Evolutionary conservation across 92 coral and sea anemone genomes (phyloP).

Genomic region (Zoanthus solanderi): DNA sequence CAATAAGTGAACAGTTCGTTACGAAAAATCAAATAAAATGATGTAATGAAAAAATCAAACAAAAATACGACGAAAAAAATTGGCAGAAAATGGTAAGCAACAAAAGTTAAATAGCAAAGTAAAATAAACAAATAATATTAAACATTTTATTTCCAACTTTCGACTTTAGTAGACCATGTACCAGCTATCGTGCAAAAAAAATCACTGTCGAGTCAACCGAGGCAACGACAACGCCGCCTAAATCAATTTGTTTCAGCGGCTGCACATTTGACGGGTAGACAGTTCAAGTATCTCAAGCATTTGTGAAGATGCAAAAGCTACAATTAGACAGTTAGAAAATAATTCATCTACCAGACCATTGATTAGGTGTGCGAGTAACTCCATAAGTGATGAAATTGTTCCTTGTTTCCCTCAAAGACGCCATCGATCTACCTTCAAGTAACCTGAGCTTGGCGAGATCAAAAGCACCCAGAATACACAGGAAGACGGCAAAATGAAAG

Average conservation of each 20-base stretch:
- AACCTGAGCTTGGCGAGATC: constrained; percentile 13
- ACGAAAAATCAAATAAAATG: background rate
- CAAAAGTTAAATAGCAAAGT: background rate
- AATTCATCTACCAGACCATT: constrained; percentile 14
- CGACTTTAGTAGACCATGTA: constrained; percentile 3
- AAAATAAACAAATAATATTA: background rate
- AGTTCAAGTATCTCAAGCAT: background rate
- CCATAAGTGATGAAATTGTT: constrained; percentile 23
- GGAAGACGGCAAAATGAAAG: constrained; percentile 38
- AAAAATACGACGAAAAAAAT: background rate
- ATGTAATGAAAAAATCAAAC: background rate
- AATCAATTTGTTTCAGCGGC: background rate
- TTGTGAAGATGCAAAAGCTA: constrained; percentile 7
- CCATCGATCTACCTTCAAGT: background rate
- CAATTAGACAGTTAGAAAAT: background rate
- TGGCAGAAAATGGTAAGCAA: background rate
- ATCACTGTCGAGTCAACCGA: background rate
- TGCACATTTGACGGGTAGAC: background rate
- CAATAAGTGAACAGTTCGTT: background rate
- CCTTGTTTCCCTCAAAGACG: constrained; percentile 1
- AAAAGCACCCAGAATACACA: background rate
- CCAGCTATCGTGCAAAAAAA: background rate
- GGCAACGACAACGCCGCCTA: background rate
- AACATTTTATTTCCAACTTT: background rate
- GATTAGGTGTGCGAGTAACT: background rate